These are phyloP conservation scores for Amblyornis subalaris DNA, from an alignment of 2,113 vertebrate species.

Conservation along the genomic window DNA sequence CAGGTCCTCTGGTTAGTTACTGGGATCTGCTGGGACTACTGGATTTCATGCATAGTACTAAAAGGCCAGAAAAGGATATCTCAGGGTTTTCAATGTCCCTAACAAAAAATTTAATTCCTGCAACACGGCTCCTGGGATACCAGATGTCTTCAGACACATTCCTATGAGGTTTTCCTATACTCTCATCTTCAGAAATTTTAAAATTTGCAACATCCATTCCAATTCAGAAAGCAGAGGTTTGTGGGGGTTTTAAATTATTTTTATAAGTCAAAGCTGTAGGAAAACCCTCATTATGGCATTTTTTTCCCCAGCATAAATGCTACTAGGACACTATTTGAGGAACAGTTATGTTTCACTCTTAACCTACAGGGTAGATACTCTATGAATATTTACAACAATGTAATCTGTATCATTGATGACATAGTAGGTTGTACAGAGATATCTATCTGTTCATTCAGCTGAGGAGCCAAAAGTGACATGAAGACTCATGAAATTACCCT, in stretches of 20 bases:
- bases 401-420: neutral
- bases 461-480: neutral
- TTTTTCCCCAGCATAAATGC: neutral
- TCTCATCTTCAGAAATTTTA: neutral
- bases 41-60: neutral
- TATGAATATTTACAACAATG: neutral
- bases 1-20: neutral
- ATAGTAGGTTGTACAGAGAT: neutral
- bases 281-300: neutral
- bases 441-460: neutral
- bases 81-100: neutral
- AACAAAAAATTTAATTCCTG: neutral
- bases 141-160: neutral
- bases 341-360: neutral
- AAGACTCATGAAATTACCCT: neutral
- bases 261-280: neutral
- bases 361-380: neutral
- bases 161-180: neutral
- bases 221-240: neutral
- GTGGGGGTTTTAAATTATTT: rapidly evolving
- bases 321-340: neutral
- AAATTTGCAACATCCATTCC: neutral
- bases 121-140: neutral
- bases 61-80: neutral
- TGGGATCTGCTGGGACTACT: neutral